Evolutionary conservation across 2,888 invertebrate species (phyloP).

Genomic region (Chloromyia formosa): DNA sequence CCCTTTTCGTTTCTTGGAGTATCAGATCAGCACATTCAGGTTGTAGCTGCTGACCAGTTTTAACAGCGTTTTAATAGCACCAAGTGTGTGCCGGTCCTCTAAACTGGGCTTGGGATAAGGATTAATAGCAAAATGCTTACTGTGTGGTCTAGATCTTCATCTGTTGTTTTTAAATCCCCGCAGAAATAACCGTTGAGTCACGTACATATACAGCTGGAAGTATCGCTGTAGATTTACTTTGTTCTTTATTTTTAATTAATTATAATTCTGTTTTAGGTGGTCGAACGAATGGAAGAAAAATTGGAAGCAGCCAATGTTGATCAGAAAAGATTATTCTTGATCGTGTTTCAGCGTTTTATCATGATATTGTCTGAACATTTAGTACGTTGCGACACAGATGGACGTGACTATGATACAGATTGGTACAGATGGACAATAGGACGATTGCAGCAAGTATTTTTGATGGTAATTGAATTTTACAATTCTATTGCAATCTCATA

Average conservation of each 20-base stretch:
- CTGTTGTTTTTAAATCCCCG: too few species aligned
- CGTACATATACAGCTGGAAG: too few species aligned
- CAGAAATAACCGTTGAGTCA: too few species aligned
- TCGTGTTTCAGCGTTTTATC: constrained; percentile 97
- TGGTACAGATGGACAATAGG: constrained; percentile 98
- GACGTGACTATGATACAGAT: constrained; percentile 89
- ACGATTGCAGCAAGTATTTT: constrained; percentile 92
- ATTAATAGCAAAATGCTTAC: too few species aligned
- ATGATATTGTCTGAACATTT: constrained; percentile 97
- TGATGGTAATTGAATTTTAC: constrained; percentile 73
- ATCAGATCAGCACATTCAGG: too few species aligned
- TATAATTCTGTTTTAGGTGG: constrained; percentile 68
- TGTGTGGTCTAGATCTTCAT: too few species aligned
- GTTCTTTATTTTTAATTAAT: constrained; percentile 66
- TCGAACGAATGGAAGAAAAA: constrained; percentile 95
- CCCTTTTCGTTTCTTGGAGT: too few species aligned
- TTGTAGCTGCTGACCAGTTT: too few species aligned
- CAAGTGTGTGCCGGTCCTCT: too few species aligned
- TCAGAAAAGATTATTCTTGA: constrained; percentile 95
- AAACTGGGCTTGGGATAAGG: too few species aligned
- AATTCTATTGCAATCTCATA: not conserved
- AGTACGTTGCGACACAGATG: constrained; percentile 91
- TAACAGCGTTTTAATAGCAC: too few species aligned
- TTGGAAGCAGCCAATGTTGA: constrained; percentile 94
- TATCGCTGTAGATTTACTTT: too few species aligned